Evolutionary conservation across 2,888 invertebrate genomes (phyloP).

Genomic region (Creontiades dilutus): DNA sequence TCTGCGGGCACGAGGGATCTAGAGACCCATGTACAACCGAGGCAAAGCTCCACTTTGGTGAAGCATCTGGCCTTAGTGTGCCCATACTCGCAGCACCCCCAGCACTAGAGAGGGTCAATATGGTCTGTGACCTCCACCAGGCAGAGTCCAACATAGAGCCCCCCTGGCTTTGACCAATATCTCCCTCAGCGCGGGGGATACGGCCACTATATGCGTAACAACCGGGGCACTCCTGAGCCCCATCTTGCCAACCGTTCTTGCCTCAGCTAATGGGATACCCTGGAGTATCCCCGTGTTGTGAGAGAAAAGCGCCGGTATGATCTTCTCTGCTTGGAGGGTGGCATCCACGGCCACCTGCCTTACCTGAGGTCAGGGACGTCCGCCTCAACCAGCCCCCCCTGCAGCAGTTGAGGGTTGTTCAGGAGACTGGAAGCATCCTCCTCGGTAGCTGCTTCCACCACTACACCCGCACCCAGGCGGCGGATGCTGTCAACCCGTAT

Average conservation of each 20-base stretch:
- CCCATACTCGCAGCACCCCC: not conserved
- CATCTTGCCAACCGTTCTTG: not conserved
- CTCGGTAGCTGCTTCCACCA: not conserved
- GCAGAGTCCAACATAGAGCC: not conserved
- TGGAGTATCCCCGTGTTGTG: not conserved
- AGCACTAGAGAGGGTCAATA: not conserved
- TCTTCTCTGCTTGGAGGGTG: not conserved
- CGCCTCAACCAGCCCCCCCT: not conserved
- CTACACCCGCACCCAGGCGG: not conserved
- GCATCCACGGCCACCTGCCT: not conserved
- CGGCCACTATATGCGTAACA: not conserved
- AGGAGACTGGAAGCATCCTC: not conserved
- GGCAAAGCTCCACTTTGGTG: not conserved
- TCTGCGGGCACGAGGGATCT: not conserved
- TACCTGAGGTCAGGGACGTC: not conserved
- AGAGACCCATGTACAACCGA: not conserved
- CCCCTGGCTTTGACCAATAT: not conserved
- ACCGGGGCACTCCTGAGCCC: not conserved
- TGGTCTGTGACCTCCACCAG: not conserved
- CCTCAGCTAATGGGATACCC: not conserved
- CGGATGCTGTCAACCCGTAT: not conserved
- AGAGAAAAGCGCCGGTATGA: not conserved
- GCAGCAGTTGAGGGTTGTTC: not conserved
- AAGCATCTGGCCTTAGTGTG: not conserved
- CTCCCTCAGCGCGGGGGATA: not conserved